phyloP scores from a whole-genome alignment of 2,888 invertebrate genomes.

The Hylaea fasciaria region DNA sequence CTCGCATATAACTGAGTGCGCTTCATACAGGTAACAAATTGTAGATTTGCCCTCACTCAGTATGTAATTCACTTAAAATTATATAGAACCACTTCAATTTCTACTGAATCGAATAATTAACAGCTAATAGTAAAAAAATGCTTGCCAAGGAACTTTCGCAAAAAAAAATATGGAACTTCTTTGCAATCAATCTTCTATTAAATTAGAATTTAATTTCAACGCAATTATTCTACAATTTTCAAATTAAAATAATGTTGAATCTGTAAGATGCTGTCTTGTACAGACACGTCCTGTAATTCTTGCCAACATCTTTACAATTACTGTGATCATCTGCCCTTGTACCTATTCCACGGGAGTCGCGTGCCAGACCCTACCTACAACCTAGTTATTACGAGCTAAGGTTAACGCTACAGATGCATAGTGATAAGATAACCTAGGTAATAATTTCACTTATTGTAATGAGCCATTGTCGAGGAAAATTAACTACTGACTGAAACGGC shows the following conservation, averaged over 20 bases:
- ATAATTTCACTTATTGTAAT: slow-evolving; percentile 30
- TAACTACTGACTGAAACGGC: background rate
- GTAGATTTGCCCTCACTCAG: too few relatives aligned
- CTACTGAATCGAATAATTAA: background rate
- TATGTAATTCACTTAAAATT: too few relatives aligned
- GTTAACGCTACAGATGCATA: slow-evolving; percentile 58
- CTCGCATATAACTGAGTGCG: too few relatives aligned
- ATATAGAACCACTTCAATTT: too few relatives aligned
- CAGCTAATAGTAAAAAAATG: background rate
- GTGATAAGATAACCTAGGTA: slow-evolving; percentile 46
- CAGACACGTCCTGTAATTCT: slow-evolving; percentile 26
- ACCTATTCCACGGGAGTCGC: slow-evolving; percentile 51
- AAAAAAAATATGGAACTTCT: background rate
- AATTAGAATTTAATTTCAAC: slow-evolving; percentile 13
- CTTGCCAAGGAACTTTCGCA: background rate
- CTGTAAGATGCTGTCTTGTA: slow-evolving; percentile 1
- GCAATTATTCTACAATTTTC: slow-evolving; percentile 15
- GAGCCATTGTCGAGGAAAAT: background rate
- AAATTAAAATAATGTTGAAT: slow-evolving; percentile 11
- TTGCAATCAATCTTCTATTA: background rate
- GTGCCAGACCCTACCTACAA: slow-evolving; percentile 26
- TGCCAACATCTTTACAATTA: slow-evolving; percentile 54
- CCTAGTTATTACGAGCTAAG: slow-evolving; percentile 37
- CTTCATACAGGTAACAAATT: too few relatives aligned
- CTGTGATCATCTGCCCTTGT: slow-evolving; percentile 68